Evolutionary conservation across 1,140 invertebrate genomes (phyloP), one percentile per base, ranked within the genome.

Genomic region (Sycophila sp.): DNA sequence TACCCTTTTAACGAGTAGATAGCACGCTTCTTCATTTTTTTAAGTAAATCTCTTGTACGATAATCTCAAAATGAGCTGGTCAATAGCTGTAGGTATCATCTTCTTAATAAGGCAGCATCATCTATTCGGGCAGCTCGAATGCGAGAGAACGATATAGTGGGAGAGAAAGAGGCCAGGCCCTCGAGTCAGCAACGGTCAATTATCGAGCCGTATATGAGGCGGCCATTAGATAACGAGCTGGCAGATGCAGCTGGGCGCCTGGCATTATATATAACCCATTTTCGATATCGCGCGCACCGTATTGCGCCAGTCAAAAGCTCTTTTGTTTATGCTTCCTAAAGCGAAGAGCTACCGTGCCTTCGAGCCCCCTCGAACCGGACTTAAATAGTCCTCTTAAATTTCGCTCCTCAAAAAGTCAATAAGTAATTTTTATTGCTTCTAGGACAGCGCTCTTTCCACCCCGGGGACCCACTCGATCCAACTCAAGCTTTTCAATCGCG

Each of bases 171-270:
- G 32, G 17, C 2, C 10, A 10, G 13, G 78, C 80, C 68, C 80
- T 78, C 74, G 72, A 83, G 82, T 81, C 75, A 74, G 69, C 69
- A 56, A 73, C 74, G 79, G 72, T 82, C 83, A 85, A 86, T 86
- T 85, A 85, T 83, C 79, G 75, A 73, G 30, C 72, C 56, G 74
- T 76, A 83, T 81, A 82, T 78, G 79, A 81, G 74, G 73, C 76
- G 77, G n/a, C 77, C 80, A 85, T 85, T 86, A 86, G 84, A 85
- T 84, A 86, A 85, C 83, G 80, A 85, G 80, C 72, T 58, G 76
- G 80, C 82, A 85, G 83, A 84, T 84, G 83, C 74, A 70, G 49
- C 40, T 53, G n/a, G n/a, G n/a, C n/a, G n/a, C 1, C 15, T 11
- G 19, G 7, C 36, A 15, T 7, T 58, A 22, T 30, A 17, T 49